These are phyloP conservation scores for Arrhamphus sclerolepis DNA, from an alignment of 2,797 vertebrate genomes.

Conservation along the genomic window DNA sequence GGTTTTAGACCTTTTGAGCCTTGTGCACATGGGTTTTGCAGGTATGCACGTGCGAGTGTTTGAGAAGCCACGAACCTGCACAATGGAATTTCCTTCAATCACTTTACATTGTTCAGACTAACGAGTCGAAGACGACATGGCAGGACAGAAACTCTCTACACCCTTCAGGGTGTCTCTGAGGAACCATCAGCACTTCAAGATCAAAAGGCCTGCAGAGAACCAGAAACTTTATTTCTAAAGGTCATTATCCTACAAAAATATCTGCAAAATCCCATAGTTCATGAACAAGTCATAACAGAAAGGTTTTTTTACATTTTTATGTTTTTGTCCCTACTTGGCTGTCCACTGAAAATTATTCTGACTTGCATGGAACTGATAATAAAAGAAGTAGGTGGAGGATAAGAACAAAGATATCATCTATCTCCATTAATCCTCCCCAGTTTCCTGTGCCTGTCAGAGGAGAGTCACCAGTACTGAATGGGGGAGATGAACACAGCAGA, in stretches of 20 bases:
- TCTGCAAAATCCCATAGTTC: too few relatives aligned
- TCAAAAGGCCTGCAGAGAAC: constrained; percentile 47
- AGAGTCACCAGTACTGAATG: too few relatives aligned
- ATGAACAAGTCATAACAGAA: too few relatives aligned
- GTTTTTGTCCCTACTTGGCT: too few relatives aligned
- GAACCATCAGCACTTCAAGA: constrained; percentile 61
- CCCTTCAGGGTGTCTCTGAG: constrained; percentile 57
- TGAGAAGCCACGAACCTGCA: constrained; percentile 39
- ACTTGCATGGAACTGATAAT: too few relatives aligned
- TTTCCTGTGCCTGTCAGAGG: too few relatives aligned
- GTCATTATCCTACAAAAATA: too few relatives aligned
- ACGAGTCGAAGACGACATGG: constrained; percentile 34
- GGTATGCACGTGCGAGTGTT: constrained; percentile 7
- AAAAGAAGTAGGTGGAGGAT: constrained; percentile 2
- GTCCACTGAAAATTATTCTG: too few relatives aligned
- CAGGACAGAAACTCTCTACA: constrained; percentile 42
- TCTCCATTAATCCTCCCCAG: constrained; percentile 23
- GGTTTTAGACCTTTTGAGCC: background rate
- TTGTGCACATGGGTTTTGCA: constrained; percentile 11
- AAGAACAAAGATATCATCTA: constrained; percentile 34
- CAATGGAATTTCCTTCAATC: constrained; percentile 61
- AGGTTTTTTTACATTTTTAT: too few relatives aligned
- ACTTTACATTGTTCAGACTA: constrained; percentile 61
- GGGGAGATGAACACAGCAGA: too few relatives aligned
- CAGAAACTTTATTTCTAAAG: too few relatives aligned